phyloP scores from a whole-genome alignment of 2,113 vertebrate genomes.

The Dicrurus megarhynchus region DNA sequence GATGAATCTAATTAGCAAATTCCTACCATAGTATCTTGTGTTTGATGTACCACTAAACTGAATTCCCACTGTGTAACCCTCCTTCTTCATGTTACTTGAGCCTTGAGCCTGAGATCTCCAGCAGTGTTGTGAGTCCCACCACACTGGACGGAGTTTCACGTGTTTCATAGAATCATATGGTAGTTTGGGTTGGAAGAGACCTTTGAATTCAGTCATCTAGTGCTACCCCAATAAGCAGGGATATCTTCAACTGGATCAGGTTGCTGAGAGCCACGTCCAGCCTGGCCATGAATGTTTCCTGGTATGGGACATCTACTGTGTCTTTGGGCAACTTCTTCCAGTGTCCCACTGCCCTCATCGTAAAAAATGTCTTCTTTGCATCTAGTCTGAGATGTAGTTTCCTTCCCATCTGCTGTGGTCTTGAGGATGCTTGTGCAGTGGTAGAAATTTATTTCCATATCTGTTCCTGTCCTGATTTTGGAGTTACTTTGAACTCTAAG shows the following conservation, averaged over 20 bases:
- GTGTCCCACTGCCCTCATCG: accelerated
- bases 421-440: not conserved
- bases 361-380: not conserved
- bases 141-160: not conserved
- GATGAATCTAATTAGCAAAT: not conserved
- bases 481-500: not conserved
- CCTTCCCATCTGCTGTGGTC: not conserved
- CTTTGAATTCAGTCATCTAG: not conserved
- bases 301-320: not conserved
- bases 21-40: not conserved
- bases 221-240: not conserved
- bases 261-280: accelerated
- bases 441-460: not conserved
- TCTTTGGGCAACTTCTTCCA: not conserved
- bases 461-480: not conserved
- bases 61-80: not conserved
- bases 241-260: not conserved
- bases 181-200: not conserved
- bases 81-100: not conserved
- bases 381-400: not conserved
- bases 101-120: not conserved
- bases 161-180: not conserved
- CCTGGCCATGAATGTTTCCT: not conserved
- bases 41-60: not conserved
- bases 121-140: not conserved